Evolutionary conservation across 2,797 vertebrate species (phyloP), one percentile per base, ranked within the genome.

Genomic region (Danio albolineatus): DNA sequence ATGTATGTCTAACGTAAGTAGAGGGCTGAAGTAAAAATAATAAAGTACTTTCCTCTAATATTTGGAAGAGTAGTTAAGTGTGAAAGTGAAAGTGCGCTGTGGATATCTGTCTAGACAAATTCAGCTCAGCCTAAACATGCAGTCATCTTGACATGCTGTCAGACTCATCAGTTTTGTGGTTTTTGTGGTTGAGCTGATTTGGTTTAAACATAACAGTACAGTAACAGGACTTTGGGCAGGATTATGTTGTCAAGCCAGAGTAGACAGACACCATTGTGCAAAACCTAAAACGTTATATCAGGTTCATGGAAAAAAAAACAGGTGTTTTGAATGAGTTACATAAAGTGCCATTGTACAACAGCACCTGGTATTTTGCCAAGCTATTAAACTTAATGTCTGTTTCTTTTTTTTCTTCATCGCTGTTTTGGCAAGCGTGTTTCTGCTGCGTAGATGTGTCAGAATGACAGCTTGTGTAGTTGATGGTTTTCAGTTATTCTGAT

Each of bases 401-500:
- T 75, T 62, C 43, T 61, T 38, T 53, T 65, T 59, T 74, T 60
- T 83, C 53, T 79, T 79, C 56, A 73, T 82, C 64, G 54, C 8
- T 78, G 53, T 73, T 64, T 53, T 21, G 59, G 71, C 57, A 60
- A 21, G 79, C 79, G 57, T 73, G 43, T 76, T 51, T 83, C 46
- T 43, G 76, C 73, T 72, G 77, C 21, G 28, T 53, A 73, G 61
- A 70, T 64, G 54, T 82, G 49, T 53, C 78, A 64, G 83, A 76
- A 86, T 64, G 73, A 77, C 66, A 71, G 64, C 21, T 60, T 84
- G 80, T 51, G 80, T 83, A 83, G 80, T 82, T 78, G 80, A 86
- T 88, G 85, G 80, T 83, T 88, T 87, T 85, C 87, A 80, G 85
- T 88, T 88, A 85, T 84, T 79, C 70, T 69, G 78, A 84, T 86